Base-by-base conservation (phyloP, 2,888 invertebrate genomes). In the Stegophylla sp. region DNA sequence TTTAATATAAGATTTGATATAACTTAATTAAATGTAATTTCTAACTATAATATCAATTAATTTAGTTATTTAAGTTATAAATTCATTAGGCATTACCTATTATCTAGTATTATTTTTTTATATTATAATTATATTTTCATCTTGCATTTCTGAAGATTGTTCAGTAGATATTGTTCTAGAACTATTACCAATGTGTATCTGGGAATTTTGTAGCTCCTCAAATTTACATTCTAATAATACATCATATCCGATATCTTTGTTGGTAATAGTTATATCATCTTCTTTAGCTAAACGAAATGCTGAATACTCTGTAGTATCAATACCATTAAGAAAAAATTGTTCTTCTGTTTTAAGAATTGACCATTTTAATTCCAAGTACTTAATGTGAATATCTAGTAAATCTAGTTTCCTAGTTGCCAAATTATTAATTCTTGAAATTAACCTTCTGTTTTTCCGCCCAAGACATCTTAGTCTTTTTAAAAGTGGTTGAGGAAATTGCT, bases 281-380 rank as follows among this genome's bases (percentile, higher is more conserved):
- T 10, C 26, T 17, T 26, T 13, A 13, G 10, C 15, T 1, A 2
- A 7, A 61, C 3, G 0, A 53, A 76, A 76, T 66, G 5, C 15
- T 17, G 76, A 10, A 76, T 56, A 66, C 53, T 56, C 23, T 26
- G 66, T 26, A 26, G 76, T 76, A n/a, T 76, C n/a, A 23, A 76
- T 43, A 43, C 43, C 66, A n/a, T 4, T 12, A 0, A 2, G 0
- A 3, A 76, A 13, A n/a, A 76, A 66, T 43, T 43, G 12, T 5
- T 56, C 43, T 76, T 76, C 76, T 12, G 76, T 56, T 26, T 76
- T 66, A 43, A 26, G 9, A 3, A 76, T n/a, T 41, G 7, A 26
- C 0, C 13, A 12, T 76, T 43, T 66, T 26, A 76, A 26, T 45
- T 26, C 0, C 0, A 67, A 56, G 26, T 43, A 56, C 7, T 45